Evolutionary conservation across 2,113 vertebrate genomes (phyloP).

Genomic region (Zootoca vivipara): DNA sequence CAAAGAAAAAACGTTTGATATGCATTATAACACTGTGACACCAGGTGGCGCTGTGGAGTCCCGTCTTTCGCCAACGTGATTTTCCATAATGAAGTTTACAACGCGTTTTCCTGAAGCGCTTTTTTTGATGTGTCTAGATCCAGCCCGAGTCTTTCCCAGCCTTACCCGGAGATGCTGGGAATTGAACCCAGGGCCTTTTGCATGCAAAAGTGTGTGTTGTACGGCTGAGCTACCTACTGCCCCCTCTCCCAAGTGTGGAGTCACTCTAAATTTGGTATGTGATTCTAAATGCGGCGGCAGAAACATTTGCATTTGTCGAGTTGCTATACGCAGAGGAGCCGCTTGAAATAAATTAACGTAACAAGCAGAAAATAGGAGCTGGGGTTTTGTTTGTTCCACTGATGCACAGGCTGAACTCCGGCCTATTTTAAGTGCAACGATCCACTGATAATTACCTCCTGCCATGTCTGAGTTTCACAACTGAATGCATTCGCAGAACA

Average conservation of each 20-base stretch:
- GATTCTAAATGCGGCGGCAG: neutral
- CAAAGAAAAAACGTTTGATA: too few relatives aligned
- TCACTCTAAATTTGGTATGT: neutral
- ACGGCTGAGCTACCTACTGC: neutral
- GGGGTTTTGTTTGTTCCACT: neutral
- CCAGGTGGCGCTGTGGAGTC: too few relatives aligned
- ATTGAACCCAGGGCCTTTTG: neutral
- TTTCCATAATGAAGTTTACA: too few relatives aligned
- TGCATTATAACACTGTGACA: too few relatives aligned
- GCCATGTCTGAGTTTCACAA: neutral
- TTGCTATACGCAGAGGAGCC: neutral
- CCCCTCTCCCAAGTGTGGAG: neutral
- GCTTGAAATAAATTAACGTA: slow-evolving; percentile 8
- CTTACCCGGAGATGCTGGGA: neutral
- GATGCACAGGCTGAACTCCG: neutral
- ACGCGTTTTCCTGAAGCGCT: too few relatives aligned
- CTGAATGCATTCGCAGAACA: neutral
- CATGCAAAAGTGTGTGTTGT: neutral
- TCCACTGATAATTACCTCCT: slow-evolving; percentile 15
- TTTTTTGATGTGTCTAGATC: too few relatives aligned
- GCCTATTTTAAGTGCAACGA: slow-evolving; percentile 17
- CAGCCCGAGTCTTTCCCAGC: neutral
- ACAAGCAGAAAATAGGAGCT: neutral
- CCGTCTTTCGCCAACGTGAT: too few relatives aligned
- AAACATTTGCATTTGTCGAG: neutral